Percentiles rank a stretch among this genome's conserved stretches.
These are phyloP conservation scores for Penelope pileata DNA, from an alignment of 2,113 vertebrate species.

Conservation along the genomic window DNA sequence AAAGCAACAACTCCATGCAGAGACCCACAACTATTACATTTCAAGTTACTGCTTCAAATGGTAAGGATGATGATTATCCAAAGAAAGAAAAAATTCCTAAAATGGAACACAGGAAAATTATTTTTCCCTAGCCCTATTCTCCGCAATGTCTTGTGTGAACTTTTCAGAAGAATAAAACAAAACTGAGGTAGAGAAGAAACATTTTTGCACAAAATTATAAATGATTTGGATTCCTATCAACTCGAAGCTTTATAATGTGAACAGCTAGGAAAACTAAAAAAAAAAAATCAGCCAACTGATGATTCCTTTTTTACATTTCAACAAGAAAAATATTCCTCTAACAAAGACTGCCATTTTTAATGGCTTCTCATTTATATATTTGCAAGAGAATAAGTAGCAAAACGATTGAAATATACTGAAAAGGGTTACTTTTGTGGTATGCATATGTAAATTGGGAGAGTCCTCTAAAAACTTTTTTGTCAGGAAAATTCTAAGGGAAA, in stretches of 20 bases:
- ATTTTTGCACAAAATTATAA: background rate
- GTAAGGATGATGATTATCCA: background rate
- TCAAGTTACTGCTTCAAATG: background rate
- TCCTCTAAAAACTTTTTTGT: background rate
- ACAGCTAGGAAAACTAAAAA: background rate
- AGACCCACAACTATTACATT: background rate
- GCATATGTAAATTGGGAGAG: background rate
- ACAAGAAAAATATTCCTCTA: background rate
- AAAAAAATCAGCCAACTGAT: background rate
- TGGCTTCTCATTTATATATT: background rate
- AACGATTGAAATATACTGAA: background rate
- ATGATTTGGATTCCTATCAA: background rate
- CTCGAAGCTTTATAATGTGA: background rate
- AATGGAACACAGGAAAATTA: background rate
- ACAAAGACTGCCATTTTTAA: background rate
- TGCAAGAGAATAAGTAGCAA: background rate
- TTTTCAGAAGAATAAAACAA: background rate
- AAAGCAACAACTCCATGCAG: background rate
- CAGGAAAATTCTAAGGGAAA: background rate
- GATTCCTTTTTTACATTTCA: background rate
- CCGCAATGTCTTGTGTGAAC: rapidly evolving
- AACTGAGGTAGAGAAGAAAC: background rate
- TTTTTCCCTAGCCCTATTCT: background rate
- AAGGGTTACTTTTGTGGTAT: background rate
- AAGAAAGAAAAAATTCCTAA: background rate